These are phyloP conservation scores for Xestia rhomboidea DNA, from an alignment of 2,888 invertebrate species.

Conservation along the genomic window DNA sequence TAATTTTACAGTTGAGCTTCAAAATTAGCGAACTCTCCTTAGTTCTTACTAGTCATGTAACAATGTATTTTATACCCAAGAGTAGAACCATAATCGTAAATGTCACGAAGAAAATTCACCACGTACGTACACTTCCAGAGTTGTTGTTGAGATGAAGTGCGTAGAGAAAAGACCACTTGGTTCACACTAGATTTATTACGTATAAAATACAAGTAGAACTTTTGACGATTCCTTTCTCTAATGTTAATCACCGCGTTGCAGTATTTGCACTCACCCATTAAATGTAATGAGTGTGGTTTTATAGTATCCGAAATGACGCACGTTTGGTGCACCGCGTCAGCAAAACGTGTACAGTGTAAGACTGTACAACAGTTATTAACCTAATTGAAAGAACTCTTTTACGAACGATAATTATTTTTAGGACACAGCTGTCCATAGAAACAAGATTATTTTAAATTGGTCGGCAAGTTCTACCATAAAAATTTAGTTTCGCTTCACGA, in stretches of 20 bases:
- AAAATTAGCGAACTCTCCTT: slow-evolving; percentile 22
- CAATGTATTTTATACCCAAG: slow-evolving; percentile 16
- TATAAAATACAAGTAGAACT: no score
- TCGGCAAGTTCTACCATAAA: slow-evolving; percentile 20
- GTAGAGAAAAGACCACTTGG: no score
- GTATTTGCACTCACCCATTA: no score
- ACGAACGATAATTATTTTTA: not conserved
- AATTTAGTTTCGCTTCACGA: not conserved
- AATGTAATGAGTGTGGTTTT: no score
- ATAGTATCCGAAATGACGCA: no score
- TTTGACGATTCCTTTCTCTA: no score
- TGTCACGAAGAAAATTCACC: not conserved
- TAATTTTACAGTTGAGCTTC: slow-evolving; percentile 37
- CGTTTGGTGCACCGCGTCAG: no score
- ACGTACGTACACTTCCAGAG: no score
- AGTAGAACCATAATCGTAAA: not conserved
- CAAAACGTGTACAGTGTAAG: no score
- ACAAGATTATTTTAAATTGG: not conserved
- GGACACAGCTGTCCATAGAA: slow-evolving; percentile 4
- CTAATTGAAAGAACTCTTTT: not conserved
- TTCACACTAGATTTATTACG: no score
- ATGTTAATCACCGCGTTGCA: no score
- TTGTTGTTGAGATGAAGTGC: no score
- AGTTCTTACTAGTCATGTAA: not conserved
- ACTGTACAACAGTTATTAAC: not conserved